Conservation (phyloP, 2,797 vertebrate species). For the Rousettus madagascariensis region DNA sequence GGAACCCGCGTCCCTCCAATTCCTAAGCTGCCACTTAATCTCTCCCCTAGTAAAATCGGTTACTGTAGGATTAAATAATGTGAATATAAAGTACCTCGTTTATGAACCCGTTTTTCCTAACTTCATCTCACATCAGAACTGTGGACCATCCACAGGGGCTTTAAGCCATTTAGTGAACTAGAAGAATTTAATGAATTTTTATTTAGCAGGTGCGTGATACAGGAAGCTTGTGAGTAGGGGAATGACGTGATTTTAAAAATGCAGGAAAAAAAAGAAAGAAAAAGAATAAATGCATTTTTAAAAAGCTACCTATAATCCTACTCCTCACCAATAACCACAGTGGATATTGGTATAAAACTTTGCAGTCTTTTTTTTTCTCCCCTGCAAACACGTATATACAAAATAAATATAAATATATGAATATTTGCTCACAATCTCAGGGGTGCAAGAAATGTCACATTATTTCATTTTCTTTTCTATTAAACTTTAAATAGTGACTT, state of each 20-base stretch:
- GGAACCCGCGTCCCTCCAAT: fast-evolving
- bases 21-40: not conserved
- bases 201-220: not conserved
- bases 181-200: not conserved
- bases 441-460: not conserved
- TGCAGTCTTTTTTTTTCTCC: not conserved
- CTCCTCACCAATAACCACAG: not conserved
- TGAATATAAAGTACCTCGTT: not conserved
- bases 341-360: not conserved
- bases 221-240: not conserved
- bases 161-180: not conserved
- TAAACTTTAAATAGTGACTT: not conserved
- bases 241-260: not conserved
- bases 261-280: not conserved
- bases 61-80: not conserved
- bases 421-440: not conserved
- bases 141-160: not conserved
- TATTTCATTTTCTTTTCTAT: not conserved
- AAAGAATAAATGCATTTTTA: not conserved
- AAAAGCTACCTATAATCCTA: not conserved
- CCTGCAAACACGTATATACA: not conserved
- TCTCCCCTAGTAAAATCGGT: not conserved
- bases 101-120: not conserved
- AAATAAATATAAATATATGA: not conserved
- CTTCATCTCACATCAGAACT: not conserved